Evolutionary conservation across 2,113 vertebrate genomes (phyloP).

Genomic region (Tachuris rubrigastra): DNA sequence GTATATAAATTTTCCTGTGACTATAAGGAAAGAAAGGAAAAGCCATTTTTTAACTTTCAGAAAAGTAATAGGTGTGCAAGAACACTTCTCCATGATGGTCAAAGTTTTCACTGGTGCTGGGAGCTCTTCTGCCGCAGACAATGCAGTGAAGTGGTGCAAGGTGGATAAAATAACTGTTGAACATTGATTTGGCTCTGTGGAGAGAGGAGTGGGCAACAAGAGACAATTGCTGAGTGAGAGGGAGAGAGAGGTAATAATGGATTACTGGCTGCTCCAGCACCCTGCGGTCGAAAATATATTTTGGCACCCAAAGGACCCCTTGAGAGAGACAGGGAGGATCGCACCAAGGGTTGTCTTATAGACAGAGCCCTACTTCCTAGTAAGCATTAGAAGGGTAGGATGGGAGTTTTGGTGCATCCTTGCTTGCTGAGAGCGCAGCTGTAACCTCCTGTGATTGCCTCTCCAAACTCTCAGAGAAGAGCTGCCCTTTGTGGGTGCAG

Average conservation of each 20-base stretch:
- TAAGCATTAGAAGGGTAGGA: not conserved
- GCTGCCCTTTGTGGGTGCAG: not conserved
- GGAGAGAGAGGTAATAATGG: not conserved
- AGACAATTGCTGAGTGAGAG: not conserved
- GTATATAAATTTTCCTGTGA: not conserved
- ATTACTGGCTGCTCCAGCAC: not conserved
- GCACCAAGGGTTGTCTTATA: not conserved
- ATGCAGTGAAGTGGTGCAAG: not conserved
- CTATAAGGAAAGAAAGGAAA: not conserved
- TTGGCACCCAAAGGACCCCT: not conserved
- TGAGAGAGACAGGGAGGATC: not conserved
- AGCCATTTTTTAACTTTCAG: not conserved
- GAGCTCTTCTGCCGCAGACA: not conserved
- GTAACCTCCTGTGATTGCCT: not conserved
- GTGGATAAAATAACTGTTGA: not conserved
- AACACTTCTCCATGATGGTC: rapidly evolving
- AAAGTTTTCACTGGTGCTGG: not conserved
- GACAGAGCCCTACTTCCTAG: rapidly evolving
- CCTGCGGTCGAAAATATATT: not conserved
- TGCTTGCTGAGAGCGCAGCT: not conserved
- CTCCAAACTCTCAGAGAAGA: not conserved
- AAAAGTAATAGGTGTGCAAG: not conserved
- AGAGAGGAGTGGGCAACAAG: not conserved
- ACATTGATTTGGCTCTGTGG: not conserved
- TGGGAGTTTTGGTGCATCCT: not conserved